Evolutionary conservation across 2,797 vertebrate species (phyloP), one percentile per base, ranked within the genome.

Genomic region (Alauda arvensis): DNA sequence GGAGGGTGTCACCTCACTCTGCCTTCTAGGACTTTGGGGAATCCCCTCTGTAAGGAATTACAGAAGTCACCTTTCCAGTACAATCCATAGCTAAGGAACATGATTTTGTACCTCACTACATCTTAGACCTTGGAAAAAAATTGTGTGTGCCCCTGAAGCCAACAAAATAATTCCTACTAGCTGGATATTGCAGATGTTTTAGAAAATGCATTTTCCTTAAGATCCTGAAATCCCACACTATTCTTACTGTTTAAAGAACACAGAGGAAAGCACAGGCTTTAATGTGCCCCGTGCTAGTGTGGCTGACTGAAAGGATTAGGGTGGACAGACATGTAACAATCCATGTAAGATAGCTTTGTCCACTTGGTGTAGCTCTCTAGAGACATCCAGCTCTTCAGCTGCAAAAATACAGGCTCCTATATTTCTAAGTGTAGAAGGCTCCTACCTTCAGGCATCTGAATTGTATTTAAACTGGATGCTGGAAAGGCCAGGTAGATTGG

Each of bases 261-360:
- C 15, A n/a, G 18, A 83, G 79, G 18, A 66, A 56, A 56, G 7
- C 9, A 23, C 26, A 5, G 37, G 24, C 18, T 62, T 81, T 53
- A 31, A 46, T 1, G 3, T 63, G 42, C 51, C 8, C 48, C 1
- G 0, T 15, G 23, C 17, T 57, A 24, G 56, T 8, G 1, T 1
- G 5, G 14, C 51, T 70, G 24, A 31, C 20, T 40, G 43, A 40
- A 76, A 19, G 8, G 16, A 49, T 45, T 31, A 14, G 5, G 10
- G 31, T n/a, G 49, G 31, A 29, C 1, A 59, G 53, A 29, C 15
- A n/a, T 0, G 3, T 12, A 52, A 34, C 11, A 49, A 3, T 5
- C 4, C 2, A 42, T 14, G 26, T 39, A 33, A 56, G 33, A 26
- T 7, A 39, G 12, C 4, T 59, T 17, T 43, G 14, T 40, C 12